These are phyloP conservation scores for Agriopis leucophaearia DNA, from an alignment of 2,888 invertebrate species.

Conservation along the genomic window DNA sequence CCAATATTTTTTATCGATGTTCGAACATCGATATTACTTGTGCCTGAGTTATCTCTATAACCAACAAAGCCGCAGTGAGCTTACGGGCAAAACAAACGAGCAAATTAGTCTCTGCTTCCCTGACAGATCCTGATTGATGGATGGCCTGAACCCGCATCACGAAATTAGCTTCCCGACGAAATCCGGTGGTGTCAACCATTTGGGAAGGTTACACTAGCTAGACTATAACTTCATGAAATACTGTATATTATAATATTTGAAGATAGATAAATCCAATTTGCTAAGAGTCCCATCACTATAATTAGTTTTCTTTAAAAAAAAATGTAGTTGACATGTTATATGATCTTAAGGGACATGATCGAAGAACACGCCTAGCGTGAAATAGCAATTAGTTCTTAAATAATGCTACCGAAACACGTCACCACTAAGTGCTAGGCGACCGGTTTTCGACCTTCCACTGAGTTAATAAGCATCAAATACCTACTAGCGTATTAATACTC, in stretches of 20 bases:
- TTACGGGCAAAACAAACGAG: conserved; percentile 83
- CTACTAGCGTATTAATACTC: not conserved
- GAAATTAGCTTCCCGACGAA: conserved; percentile 76
- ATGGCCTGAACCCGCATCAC: conserved; percentile 68
- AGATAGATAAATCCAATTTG: no score
- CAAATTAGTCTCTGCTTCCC: conserved; percentile 78
- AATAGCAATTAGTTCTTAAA: no score
- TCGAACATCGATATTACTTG: conserved; percentile 27
- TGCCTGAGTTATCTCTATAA: conserved; percentile 38
- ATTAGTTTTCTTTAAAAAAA: no score
- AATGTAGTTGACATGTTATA: no score
- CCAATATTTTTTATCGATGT: conserved; percentile 1
- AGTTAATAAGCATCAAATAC: not conserved
- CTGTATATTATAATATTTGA: not conserved
- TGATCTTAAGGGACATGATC: no score
- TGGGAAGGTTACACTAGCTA: conserved; percentile 31
- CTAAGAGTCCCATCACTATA: no score
- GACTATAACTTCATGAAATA: no score
- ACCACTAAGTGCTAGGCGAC: not conserved
- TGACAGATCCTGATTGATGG: conserved; percentile 84
- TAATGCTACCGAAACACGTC: no score
- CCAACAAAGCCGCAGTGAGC: conserved; percentile 66
- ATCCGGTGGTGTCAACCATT: conserved; percentile 61
- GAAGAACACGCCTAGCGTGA: no score
- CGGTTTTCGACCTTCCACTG: not conserved